These are phyloP conservation scores for Arctocebus calabarensis DNA, from an alignment of 2,797 vertebrate species.

Conservation along the genomic window DNA sequence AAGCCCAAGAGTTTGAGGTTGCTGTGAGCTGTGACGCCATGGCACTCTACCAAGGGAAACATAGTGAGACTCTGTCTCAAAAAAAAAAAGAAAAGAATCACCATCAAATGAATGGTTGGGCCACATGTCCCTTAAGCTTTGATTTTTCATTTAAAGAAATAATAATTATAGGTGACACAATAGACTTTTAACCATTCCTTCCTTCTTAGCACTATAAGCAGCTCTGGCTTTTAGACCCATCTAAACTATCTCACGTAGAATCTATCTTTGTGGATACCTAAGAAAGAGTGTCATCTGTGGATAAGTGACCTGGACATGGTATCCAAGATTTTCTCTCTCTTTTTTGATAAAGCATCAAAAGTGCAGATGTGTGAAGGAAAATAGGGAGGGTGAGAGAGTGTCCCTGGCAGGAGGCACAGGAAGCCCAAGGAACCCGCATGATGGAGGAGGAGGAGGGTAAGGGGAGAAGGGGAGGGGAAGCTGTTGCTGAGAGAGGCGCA, in stretches of 20 bases:
- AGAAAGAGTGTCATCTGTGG: background rate
- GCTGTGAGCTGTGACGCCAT: too few species aligned
- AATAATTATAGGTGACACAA: background rate
- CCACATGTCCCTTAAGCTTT: background rate
- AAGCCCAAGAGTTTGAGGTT: too few species aligned
- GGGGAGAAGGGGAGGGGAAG: too few species aligned
- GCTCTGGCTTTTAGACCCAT: background rate
- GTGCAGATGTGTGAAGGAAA: background rate
- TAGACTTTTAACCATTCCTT: background rate
- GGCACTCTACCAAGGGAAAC: too few species aligned
- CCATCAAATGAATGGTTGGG: background rate
- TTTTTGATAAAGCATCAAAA: background rate
- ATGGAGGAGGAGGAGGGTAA: background rate
- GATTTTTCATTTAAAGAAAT: background rate
- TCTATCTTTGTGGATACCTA: background rate
- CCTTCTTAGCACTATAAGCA: background rate
- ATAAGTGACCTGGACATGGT: background rate
- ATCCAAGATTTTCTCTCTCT: too few species aligned
- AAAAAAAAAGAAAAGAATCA: too few species aligned
- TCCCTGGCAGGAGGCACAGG: background rate
- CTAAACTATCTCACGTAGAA: background rate
- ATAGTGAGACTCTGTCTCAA: too few species aligned
- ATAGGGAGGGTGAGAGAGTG: background rate
- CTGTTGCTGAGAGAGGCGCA: background rate
- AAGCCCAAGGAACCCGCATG: too few species aligned